Evolutionary conservation across 2,888 invertebrate species (phyloP), one percentile per base, ranked within the genome.

Genomic region (Fragum whitleyi): DNA sequence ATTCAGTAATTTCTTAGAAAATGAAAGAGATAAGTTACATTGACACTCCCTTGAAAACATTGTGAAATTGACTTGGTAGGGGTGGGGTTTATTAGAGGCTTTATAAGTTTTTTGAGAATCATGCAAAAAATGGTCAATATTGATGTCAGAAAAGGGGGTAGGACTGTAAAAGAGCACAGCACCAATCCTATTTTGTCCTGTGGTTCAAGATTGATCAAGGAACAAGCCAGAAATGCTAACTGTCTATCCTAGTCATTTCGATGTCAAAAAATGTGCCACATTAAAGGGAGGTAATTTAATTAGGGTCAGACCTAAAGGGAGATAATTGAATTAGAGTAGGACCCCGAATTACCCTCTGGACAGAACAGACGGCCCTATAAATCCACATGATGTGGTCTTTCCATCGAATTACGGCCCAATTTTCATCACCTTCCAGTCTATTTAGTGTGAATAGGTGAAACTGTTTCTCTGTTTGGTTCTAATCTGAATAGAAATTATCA

Each of bases 321-420:
- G 42, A 29, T 65, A 65, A 42, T 65, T 39, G 16, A 42, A 65
- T 65, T 21, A 65, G 11, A 23, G 26, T 7, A 42, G 26, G 23
- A 42, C 26, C 65, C 21, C 9, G 6, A 65, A 65, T 62, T 62
- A 32, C 32, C 32, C 62, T 19, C 57, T 65, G 42, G 65, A 16
- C 65, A 16, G 26, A 29, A 42, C 65, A 65, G 65, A 23, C 42
- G 19, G 39, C 65, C 65, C 23, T 36, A 65, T 65, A 65, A 42
- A 42, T 21, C 39, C 6, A 42, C 19, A 23, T 26, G 36, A 62
- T 26, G 7, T 62, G 62, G 62, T 9, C 36, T 19, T 36, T 62
- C 32, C 32, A n/a, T n/a, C 62, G n/a, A 36, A 29, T 62, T 62
- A 9, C 32, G 62, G n/a, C 36, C n/a, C 19, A 62, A 16, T 59